These are phyloP conservation scores for Eustalomyia histrio DNA, from an alignment of 2,888 invertebrate species.

Conservation along the genomic window DNA sequence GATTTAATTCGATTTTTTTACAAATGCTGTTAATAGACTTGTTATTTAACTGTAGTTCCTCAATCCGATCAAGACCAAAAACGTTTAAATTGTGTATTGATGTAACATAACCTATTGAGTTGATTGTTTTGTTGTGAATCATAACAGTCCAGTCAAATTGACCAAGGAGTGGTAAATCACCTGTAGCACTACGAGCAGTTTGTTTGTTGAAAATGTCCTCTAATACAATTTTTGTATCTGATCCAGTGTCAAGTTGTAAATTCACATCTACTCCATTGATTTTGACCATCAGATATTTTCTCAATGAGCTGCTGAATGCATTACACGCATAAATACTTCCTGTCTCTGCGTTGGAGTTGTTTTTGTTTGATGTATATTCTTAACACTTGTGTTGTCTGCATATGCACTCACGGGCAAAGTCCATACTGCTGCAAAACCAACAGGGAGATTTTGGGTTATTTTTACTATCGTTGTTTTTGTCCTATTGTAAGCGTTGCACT, in stretches of 20 bases:
- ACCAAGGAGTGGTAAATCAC: slow-evolving; percentile 33
- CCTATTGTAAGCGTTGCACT: slow-evolving; percentile 17
- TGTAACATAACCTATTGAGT: slow-evolving; percentile 42
- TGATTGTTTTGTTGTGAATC: slow-evolving; percentile 11
- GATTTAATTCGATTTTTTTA: slow-evolving; percentile 32
- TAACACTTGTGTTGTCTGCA: slow-evolving; percentile 58
- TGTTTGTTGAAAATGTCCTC: slow-evolving; percentile 43
- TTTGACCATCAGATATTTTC: slow-evolving; percentile 55
- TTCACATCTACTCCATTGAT: slow-evolving; percentile 50
- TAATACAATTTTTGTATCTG: slow-evolving; percentile 54
- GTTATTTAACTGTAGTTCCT: slow-evolving; percentile 46
- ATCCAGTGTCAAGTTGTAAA: slow-evolving; percentile 53
- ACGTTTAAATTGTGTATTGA: slow-evolving; percentile 39
- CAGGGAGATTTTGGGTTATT: slow-evolving; percentile 57
- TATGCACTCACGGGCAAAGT: slow-evolving; percentile 50
- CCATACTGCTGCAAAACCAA: slow-evolving; percentile 63
- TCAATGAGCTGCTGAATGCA: not conserved
- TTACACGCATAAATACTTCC: slow-evolving; percentile 14
- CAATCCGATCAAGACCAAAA: slow-evolving; percentile 44
- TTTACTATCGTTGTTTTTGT: slow-evolving; percentile 15
- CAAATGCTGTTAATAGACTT: slow-evolving; percentile 57
- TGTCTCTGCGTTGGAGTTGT: slow-evolving; percentile 9
- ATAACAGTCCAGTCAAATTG: slow-evolving; percentile 48
- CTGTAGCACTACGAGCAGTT: slow-evolving; percentile 48
- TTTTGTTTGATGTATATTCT: too few species aligned